Percentiles rank a stretch among this genome's conserved stretches.
phyloP scores from a whole-genome alignment of 1,140 invertebrate genomes.

The Mamestra configurata region DNA sequence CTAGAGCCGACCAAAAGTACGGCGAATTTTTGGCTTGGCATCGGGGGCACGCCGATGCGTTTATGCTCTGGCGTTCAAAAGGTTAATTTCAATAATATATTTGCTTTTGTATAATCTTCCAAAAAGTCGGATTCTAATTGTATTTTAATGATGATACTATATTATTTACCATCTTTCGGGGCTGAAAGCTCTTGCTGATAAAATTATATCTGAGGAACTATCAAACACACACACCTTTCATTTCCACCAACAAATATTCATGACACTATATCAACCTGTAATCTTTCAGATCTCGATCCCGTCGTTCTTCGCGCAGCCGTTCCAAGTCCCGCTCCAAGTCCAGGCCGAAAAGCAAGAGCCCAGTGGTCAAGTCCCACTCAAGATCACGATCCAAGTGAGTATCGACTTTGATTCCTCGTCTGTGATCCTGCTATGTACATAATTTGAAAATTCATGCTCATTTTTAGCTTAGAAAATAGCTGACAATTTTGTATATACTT shows the following conservation, averaged over 20 bases:
- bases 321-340: conserved; percentile 90
- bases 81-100: no score
- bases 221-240: not conserved
- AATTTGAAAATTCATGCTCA: conserved; percentile 5
- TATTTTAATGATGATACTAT: conserved; percentile 83
- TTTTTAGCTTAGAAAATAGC: not conserved
- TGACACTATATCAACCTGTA: not conserved
- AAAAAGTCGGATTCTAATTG: no score
- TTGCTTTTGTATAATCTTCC: no score
- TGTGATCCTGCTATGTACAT: conserved; percentile 32
- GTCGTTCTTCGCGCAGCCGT: conserved; percentile 90
- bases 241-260: not conserved
- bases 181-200: conserved; percentile 85
- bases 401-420: not conserved
- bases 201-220: conserved; percentile 68
- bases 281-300: conserved; percentile 87
- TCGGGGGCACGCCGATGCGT: no score
- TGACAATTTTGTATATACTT: not conserved
- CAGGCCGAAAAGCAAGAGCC: conserved; percentile 92
- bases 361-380: conserved; percentile 91
- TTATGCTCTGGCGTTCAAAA: no score
- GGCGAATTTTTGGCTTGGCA: no score
- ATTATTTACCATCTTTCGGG: conserved; percentile 87
- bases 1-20: no score
- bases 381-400: conserved; percentile 88